Evolutionary conservation across 2,888 invertebrate species (phyloP).

Genomic region (Drosophila suboccidentalis): DNA sequence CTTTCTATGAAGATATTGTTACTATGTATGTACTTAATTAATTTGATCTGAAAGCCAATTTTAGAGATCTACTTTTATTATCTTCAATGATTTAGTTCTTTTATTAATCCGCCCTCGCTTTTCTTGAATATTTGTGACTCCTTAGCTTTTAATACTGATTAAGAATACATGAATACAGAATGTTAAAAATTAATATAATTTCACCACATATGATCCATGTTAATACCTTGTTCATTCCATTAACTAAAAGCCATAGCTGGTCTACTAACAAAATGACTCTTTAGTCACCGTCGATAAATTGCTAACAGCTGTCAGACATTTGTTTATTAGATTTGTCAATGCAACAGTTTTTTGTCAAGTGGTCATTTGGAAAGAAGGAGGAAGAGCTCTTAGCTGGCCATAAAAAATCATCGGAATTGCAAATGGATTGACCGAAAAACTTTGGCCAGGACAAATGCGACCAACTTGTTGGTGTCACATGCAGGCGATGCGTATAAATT

Average conservation of each 20-base stretch:
- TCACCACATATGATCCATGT: not conserved
- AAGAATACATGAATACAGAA: not conserved
- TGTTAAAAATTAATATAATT: not conserved
- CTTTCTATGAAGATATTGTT: too few species aligned
- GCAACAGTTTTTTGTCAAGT: conserved; percentile 58
- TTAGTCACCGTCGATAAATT: conserved; percentile 46
- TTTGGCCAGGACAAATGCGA: conserved; percentile 72
- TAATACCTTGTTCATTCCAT: conserved; percentile 20
- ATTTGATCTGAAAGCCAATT: too few species aligned
- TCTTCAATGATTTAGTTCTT: too few species aligned
- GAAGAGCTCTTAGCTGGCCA: conserved; percentile 36
- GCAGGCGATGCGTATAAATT: conserved; percentile 83
- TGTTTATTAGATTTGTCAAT: conserved; percentile 80
- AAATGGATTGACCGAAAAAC: conserved; percentile 62
- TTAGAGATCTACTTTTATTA: too few species aligned
- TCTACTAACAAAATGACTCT: conserved; percentile 26
- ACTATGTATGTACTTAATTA: too few species aligned
- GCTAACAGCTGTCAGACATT: conserved; percentile 59
- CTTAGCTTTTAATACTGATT: not conserved
- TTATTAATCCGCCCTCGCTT: too few species aligned
- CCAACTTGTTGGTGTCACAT: conserved; percentile 78
- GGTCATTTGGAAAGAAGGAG: conserved; percentile 12
- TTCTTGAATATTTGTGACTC: not conserved
- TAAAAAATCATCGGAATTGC: conserved; percentile 74
- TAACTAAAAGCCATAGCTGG: conserved; percentile 48